Evolutionary conservation across 2,888 invertebrate genomes (phyloP), one percentile per base, ranked within the genome.

Genomic region (Selenia dentaria): DNA sequence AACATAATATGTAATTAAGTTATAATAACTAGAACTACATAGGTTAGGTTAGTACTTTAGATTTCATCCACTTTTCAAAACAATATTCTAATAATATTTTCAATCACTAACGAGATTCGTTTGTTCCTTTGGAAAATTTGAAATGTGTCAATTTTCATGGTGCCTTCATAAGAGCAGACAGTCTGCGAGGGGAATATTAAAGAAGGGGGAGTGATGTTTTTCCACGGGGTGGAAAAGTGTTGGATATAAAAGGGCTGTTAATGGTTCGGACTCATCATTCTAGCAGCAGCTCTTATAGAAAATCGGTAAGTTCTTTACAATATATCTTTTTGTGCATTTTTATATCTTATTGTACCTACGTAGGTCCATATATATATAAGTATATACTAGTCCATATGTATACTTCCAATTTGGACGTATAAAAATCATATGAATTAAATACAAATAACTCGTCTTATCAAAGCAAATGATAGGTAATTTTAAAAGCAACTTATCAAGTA

Each of bases 131-230:
- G 69, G 67, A 74, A 72, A 79, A 83, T 82, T 85, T 70, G 83
- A 83, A 85, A 80, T 80, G 59, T 83, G 89, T 88, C 90, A 90
- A 86, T 89, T 87, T 78, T 70, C 59, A 70, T 64, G 55, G 62
- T 69, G 60, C 62, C 62, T 61, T 64, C 60, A 69, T 65, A 67
- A 61, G 68, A 68, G 64, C 63, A 68, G 73, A 67, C 64, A 67
- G 58, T 59, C 41, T 61, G 65, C 72, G 79, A 72, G 83, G 80
- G 79, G 89, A 89, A 90, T 90, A 89, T 88, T 89, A 86, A 89
- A 80, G 61, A 77, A 82, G 86, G 81, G 84, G 76, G 74, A 68
- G 68, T 59, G 63, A 64, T 83, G 73, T 83, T 82, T 78, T 80
- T 65, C 49, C 56, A 62, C 42, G 35, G 62, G 67, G 59, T 53